A percentile compares a stretch with the other conserved stretches of the same genome.
phyloP scores from a whole-genome alignment of 2,113 vertebrate genomes.

The Talpa occidentalis region DNA sequence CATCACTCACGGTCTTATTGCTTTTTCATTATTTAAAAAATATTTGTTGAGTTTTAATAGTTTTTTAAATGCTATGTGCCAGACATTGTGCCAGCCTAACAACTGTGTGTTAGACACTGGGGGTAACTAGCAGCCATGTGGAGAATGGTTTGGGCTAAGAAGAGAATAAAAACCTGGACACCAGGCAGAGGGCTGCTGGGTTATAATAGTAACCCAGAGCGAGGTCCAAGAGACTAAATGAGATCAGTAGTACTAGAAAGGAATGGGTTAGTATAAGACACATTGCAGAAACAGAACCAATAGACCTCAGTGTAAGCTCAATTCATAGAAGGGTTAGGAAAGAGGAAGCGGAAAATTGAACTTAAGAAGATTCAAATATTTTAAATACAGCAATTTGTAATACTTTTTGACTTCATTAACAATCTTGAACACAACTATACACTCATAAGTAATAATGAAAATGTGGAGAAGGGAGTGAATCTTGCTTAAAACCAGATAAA shows the following conservation, averaged over 20 bases:
- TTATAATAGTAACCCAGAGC: background rate
- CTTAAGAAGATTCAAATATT: background rate
- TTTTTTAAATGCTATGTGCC: too few species aligned
- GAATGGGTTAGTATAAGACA: background rate
- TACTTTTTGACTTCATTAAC: background rate
- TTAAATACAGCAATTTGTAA: background rate
- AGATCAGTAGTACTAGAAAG: background rate
- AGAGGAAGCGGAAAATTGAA: background rate
- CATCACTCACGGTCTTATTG: background rate
- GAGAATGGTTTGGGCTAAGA: background rate
- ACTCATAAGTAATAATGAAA: background rate
- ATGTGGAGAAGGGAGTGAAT: background rate
- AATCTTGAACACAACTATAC: background rate
- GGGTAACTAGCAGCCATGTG: background rate
- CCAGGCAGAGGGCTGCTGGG: background rate
- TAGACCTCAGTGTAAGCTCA: background rate
- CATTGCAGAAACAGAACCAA: slow-evolving; percentile 25
- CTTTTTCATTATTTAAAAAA: background rate
- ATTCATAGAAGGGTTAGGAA: background rate
- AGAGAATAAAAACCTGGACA: background rate
- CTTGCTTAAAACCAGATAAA: slow-evolving; percentile 7
- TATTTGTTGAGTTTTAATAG: slow-evolving; percentile 7
- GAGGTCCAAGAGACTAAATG: background rate
- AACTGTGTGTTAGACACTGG: background rate
- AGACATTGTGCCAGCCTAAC: too few species aligned